Evolutionary conservation across 2,113 vertebrate genomes (phyloP).

Genomic region (Oryzias woworae): DNA sequence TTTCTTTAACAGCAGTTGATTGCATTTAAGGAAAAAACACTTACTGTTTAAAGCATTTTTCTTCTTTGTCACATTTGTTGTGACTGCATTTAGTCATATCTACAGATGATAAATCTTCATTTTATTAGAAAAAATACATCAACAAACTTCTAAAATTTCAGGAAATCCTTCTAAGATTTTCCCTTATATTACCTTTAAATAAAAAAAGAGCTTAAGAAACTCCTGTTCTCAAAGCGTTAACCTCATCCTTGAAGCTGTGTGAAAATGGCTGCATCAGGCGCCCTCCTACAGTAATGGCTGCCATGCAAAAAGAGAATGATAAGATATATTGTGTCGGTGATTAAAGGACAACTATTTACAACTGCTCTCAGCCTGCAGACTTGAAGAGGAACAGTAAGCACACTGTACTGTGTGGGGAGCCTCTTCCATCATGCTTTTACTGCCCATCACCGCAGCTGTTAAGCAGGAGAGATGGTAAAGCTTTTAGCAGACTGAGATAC

Average conservation of each 20-base stretch:
- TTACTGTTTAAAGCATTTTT: too few species aligned
- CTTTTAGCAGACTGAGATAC: conserved; percentile 74
- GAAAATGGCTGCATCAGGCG: conserved; percentile 47
- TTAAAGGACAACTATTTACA: conserved; percentile 74
- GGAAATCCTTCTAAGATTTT: background rate
- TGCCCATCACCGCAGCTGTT: conserved; percentile 70
- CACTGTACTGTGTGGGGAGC: conserved; percentile 61
- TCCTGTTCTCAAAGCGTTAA: conserved; percentile 4
- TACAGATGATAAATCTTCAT: too few species aligned
- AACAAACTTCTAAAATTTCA: background rate
- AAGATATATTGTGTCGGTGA: conserved; percentile 67
- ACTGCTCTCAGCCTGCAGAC: conserved; percentile 65
- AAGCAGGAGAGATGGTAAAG: conserved; percentile 68
- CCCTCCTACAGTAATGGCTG: conserved; percentile 61
- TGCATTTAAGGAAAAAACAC: background rate
- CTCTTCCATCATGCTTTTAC: conserved; percentile 75
- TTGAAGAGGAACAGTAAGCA: conserved; percentile 68
- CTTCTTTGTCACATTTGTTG: too few species aligned
- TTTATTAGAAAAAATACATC: too few species aligned
- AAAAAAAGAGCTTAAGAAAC: background rate
- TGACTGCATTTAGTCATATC: too few species aligned
- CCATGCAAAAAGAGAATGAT: conserved; percentile 67
- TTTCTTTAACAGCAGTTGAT: background rate
- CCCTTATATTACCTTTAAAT: background rate
- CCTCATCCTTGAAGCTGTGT: conserved; percentile 47